Percentiles rank a stretch among this genome's conserved stretches.
Conservation (phyloP, 1,140 invertebrate genomes). For the Arion vulgaris region DNA sequence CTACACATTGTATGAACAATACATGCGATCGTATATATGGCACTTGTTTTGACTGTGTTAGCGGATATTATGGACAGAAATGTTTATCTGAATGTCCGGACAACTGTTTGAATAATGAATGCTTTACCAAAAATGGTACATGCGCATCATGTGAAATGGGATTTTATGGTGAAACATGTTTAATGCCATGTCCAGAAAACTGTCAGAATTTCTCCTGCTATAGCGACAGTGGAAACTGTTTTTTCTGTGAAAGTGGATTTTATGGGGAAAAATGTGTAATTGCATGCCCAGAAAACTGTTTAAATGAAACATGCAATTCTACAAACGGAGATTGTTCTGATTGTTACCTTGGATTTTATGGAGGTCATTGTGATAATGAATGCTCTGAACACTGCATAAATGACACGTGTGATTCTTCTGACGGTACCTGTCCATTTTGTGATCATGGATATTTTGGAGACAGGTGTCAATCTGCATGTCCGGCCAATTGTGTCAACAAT, state of each 20-base stretch:
- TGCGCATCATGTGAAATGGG: background rate
- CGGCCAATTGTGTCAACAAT: background rate
- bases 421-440: background rate
- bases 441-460: background rate
- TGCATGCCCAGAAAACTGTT: background rate
- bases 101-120: background rate
- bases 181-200: background rate
- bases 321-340: background rate
- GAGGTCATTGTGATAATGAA: too few species aligned
- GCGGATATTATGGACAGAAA: background rate
- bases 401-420: background rate
- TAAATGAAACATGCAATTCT: background rate
- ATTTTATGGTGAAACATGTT: background rate
- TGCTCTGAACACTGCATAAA: too few species aligned
- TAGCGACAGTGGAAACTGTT: background rate
- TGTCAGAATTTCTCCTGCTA: background rate
- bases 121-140: background rate
- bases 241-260: background rate
- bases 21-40: background rate
- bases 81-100: background rate
- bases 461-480: background rate
- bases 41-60: background rate
- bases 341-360: background rate
- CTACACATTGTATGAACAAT: background rate
- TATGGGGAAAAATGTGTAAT: background rate